phyloP scores from a whole-genome alignment of 2,888 invertebrate species.

The Aproaerema taeniolella region DNA sequence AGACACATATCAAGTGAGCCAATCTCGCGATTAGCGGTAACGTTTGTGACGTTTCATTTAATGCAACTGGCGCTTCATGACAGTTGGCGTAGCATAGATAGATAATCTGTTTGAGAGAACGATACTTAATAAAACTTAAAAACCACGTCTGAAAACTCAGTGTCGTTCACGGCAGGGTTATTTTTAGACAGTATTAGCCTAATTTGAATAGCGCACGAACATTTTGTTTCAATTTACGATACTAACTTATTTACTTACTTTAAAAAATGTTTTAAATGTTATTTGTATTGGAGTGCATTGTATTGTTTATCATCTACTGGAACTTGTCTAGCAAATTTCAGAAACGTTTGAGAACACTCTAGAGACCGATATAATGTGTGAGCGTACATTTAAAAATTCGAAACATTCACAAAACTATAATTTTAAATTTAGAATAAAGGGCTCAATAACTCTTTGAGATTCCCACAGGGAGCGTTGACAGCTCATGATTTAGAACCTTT shows the following conservation, averaged over 20 bases:
- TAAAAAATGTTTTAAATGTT: too few species aligned
- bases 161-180: too few species aligned
- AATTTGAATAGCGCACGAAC: too few species aligned
- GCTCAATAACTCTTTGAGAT: slow-evolving; percentile 70
- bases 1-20: slow-evolving; percentile 48
- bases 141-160: too few species aligned
- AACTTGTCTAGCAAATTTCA: too few species aligned
- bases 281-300: too few species aligned
- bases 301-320: too few species aligned
- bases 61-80: slow-evolving; percentile 58
- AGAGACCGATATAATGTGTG: too few species aligned
- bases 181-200: too few species aligned
- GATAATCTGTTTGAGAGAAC: slow-evolving; percentile 34
- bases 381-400: slow-evolving; percentile 68
- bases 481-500: slow-evolving; percentile 68
- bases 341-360: too few species aligned
- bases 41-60: slow-evolving; percentile 50
- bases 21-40: slow-evolving; percentile 51
- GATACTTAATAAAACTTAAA: slow-evolving; percentile 14
- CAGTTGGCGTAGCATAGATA: slow-evolving; percentile 53
- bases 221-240: too few species aligned
- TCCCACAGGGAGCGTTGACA: slow-evolving; percentile 75
- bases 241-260: too few species aligned
- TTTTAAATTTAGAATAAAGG: slow-evolving; percentile 76
- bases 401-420: slow-evolving; percentile 69